Percentiles rank a stretch among this genome's conserved stretches.
These are phyloP conservation scores for Anguilla japonica DNA, from an alignment of 2,113 vertebrate species.

Conservation along the genomic window DNA sequence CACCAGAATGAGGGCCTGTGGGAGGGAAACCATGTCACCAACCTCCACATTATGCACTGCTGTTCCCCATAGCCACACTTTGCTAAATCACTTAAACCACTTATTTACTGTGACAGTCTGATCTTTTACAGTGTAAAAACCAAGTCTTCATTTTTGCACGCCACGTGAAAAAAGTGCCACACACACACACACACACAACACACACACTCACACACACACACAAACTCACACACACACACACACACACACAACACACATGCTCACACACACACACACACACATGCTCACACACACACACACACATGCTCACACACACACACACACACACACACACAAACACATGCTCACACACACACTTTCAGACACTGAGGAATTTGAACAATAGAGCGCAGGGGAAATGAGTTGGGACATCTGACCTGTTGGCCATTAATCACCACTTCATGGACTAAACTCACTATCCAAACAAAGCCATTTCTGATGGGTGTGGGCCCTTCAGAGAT, in stretches of 20 bases:
- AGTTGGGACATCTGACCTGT: not conserved
- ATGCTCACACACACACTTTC: not conserved
- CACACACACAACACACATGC: not conserved
- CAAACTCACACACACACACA: not conserved
- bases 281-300: not conserved
- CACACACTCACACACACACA: not conserved
- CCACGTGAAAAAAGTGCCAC: not conserved
- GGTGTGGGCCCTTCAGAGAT: not conserved
- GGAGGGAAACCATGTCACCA: not conserved
- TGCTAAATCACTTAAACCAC: too few species aligned
- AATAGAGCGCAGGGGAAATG: not conserved
- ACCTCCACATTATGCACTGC: not conserved
- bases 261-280: not conserved
- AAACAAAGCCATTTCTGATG: not conserved
- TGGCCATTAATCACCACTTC: not conserved
- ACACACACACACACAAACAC: too few species aligned
- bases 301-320: too few species aligned
- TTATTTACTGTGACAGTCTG: not conserved
- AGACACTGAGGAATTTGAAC: constrained; percentile 14
- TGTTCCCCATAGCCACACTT: not conserved
- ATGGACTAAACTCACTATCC: not conserved
- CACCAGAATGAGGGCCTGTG: constrained; percentile 88
- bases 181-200: not conserved
- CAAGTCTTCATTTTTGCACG: not conserved
- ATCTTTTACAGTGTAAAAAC: too few species aligned